These are phyloP conservation scores for Synergus gifuensis DNA, from an alignment of 2,888 invertebrate species.

Conservation along the genomic window DNA sequence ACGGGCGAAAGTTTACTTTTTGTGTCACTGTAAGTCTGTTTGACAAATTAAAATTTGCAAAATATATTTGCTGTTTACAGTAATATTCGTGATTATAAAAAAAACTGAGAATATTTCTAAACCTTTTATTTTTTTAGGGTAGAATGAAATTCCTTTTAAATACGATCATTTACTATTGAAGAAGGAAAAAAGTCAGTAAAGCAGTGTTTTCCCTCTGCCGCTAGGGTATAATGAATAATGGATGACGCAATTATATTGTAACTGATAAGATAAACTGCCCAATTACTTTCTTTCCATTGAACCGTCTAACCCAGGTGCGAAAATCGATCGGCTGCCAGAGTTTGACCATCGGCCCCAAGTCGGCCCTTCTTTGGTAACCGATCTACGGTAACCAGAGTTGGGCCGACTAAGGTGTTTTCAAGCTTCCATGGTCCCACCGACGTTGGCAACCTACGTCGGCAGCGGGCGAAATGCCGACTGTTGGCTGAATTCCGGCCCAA, in stretches of 20 bases:
- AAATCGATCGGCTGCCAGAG: no score
- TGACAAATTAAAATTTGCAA: neutral
- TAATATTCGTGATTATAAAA: neutral
- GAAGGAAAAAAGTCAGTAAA: slow-evolving; percentile 20
- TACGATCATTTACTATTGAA: slow-evolving; percentile 15
- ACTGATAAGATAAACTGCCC: slow-evolving; percentile 58
- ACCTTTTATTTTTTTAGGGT: neutral
- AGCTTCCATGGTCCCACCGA: no score
- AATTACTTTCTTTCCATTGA: slow-evolving; percentile 56
- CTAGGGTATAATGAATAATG: slow-evolving; percentile 55
- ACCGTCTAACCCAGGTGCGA: no score
- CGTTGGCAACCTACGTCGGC: no score
- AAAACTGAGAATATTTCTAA: neutral
- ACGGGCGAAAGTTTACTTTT: slow-evolving; percentile 18
- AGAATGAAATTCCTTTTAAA: slow-evolving; percentile 7
- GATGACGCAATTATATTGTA: slow-evolving; percentile 56
- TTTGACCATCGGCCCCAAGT: no score
- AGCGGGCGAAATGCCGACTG: no score
- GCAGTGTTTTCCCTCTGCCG: slow-evolving; percentile 24
- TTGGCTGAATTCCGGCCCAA: no score
- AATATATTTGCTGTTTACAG: neutral
- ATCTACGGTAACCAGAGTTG: no score
- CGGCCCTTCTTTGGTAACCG: no score
- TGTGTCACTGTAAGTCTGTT: neutral
- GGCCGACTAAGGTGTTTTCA: no score